Evolutionary conservation across 2,113 vertebrate species (phyloP).

Genomic region (Brachypteracias leptosomus): DNA sequence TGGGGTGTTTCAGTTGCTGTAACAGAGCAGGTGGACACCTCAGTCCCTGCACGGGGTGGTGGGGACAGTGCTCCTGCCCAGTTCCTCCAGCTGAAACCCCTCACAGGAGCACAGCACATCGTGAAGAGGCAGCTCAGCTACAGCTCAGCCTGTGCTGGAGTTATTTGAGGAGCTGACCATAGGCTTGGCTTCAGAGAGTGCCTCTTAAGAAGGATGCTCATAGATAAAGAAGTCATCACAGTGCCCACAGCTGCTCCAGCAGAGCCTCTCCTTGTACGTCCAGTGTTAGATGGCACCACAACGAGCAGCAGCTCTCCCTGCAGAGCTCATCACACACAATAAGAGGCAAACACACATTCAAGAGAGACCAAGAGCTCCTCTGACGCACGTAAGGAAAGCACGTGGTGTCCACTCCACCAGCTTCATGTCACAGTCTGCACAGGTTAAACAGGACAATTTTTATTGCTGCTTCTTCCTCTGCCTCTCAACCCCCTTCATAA

Average conservation of each 20-base stretch:
- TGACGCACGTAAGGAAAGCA: neutral
- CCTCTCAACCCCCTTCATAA: neutral
- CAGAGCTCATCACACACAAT: neutral
- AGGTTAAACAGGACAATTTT: neutral
- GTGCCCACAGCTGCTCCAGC: neutral
- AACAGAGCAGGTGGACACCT: neutral
- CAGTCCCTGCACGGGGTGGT: neutral
- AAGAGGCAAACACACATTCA: neutral
- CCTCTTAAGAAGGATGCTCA: neutral
- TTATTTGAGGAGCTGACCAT: neutral
- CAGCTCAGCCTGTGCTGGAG: neutral
- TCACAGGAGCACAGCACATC: accelerated
- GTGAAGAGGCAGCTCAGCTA: neutral
- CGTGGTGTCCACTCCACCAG: neutral
- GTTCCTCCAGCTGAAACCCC: neutral
- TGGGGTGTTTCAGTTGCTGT: conserved; percentile 95
- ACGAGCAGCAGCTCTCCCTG: neutral
- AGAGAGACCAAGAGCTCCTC: neutral
- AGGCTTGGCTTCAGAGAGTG: neutral
- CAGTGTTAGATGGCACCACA: neutral
- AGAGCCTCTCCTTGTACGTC: accelerated
- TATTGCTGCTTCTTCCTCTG: neutral
- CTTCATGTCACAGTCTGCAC: neutral
- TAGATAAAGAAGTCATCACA: neutral
- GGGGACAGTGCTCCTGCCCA: neutral